Conservation (phyloP, 2,113 vertebrate species). For the Anarhynchus alexandrinus region DNA sequence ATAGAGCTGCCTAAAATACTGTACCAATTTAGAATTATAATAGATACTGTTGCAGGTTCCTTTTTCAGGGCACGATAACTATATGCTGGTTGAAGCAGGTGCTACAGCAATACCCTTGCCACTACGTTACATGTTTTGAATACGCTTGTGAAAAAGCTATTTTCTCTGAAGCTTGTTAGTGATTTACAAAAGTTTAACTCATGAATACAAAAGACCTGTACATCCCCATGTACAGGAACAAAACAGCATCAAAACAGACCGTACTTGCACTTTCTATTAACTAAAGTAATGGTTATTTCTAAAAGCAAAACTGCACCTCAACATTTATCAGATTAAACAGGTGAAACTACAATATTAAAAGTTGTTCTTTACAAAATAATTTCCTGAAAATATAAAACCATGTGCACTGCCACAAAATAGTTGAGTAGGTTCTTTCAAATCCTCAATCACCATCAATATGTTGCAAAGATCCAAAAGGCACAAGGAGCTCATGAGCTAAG, state of each 20-base stretch:
- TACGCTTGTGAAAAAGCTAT: constrained; percentile 26
- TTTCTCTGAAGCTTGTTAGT: constrained; percentile 61
- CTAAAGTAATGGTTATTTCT: constrained; percentile 70
- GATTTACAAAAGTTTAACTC: constrained; percentile 60
- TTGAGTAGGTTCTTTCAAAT: constrained; percentile 73
- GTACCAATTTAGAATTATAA: constrained; percentile 51
- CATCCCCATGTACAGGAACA: constrained; percentile 66
- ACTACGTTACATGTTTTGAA: constrained; percentile 28
- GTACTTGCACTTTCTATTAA: constrained; percentile 61
- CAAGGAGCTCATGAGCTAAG: constrained; percentile 78
- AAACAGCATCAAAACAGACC: constrained; percentile 66
- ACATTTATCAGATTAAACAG: constrained; percentile 71
- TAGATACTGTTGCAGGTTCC: constrained; percentile 53
- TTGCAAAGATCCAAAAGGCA: constrained; percentile 83
- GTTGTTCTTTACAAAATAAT: constrained; percentile 81
- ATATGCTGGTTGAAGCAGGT: constrained; percentile 55
- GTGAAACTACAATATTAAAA: constrained; percentile 80
- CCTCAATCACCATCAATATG: constrained; percentile 63
- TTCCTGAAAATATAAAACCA: constrained; percentile 82
- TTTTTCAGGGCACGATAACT: constrained; percentile 48
- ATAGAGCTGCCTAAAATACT: constrained; percentile 67
- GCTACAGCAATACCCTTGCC: constrained; percentile 50
- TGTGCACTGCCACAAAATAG: constrained; percentile 80
- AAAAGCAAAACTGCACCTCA: constrained; percentile 73
- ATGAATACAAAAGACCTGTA: constrained; percentile 67